Evolutionary conservation across 1,140 invertebrate species (phyloP).

Genomic region (Aphelinus certus): DNA sequence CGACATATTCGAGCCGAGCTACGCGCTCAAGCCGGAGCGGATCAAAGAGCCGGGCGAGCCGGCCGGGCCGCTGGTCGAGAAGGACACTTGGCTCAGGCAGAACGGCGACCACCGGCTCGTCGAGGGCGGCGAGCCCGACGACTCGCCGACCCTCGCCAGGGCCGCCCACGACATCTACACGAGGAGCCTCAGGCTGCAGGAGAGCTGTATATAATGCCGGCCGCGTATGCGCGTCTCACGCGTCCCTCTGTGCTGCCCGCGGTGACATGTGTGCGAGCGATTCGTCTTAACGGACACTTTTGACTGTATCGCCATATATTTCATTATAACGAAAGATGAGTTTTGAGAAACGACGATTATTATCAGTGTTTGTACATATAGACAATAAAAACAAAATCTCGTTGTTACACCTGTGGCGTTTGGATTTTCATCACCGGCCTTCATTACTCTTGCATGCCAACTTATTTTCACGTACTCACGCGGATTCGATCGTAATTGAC

Average conservation of each 20-base stretch:
- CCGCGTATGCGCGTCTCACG: too few relatives aligned
- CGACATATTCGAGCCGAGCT: slow-evolving; percentile 52
- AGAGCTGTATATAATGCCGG: slow-evolving; percentile 58
- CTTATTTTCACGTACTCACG: too few relatives aligned
- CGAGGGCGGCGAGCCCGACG: slow-evolving; percentile 26
- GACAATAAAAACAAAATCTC: slow-evolving; percentile 57
- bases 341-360: slow-evolving; percentile 30
- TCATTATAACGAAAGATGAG: slow-evolving; percentile 1
- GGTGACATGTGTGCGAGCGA: too few relatives aligned
- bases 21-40: slow-evolving; percentile 43
- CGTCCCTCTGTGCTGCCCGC: too few relatives aligned
- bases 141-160: slow-evolving; percentile 22
- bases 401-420: slow-evolving; percentile 49
- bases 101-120: slow-evolving; percentile 45
- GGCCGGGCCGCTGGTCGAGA: slow-evolving; percentile 36
- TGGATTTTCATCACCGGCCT: too few relatives aligned
- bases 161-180: slow-evolving; percentile 56
- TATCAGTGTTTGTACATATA: slow-evolving; percentile 49
- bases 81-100: slow-evolving; percentile 39
- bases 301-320: background rate
- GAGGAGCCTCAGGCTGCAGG: slow-evolving; percentile 57
- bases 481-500: too few relatives aligned
- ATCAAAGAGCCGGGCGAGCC: slow-evolving; percentile 46
- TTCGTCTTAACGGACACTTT: too few relatives aligned
- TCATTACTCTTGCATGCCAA: too few relatives aligned